Evolutionary conservation across 2,888 invertebrate genomes (phyloP), one percentile per base, ranked within the genome.

Genomic region (Trypoxylon attenuatum): DNA sequence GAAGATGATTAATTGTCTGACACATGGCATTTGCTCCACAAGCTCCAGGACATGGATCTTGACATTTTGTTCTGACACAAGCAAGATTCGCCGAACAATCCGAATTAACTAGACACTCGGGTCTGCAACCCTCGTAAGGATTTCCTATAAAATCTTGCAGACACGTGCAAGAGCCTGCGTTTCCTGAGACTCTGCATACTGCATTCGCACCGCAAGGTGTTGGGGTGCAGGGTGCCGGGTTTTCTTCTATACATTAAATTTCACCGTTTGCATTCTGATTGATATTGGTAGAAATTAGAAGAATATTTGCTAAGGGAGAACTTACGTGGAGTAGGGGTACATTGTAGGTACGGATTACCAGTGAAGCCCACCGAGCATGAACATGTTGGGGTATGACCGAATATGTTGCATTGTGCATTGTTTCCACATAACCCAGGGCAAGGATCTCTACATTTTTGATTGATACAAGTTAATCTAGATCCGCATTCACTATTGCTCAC

Each of bases 201-300:
- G 94, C 93, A 80, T 94, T 94, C 15, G 93, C 89, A 23, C 94
- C 94, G 84, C 94, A 94, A 0, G 93, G 93, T 51, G 91, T 91
- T 38, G 93, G 93, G 59, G 88, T 83, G 79, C 94, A 94, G 1
- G 93, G 93, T 21, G 87, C 87, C 25, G 81, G 67, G 21, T 73
- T 69, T 46, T 65, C 64, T 41, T 69, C 70, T 29, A 38, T 69
- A 71, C 59, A n/a, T n/a, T n/a, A n/a, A n/a, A n/a, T n/a, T n/a
- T n/a, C n/a, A n/a, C n/a, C n/a, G n/a, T n/a, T n/a, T n/a, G n/a
- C n/a, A n/a, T n/a, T n/a, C n/a, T n/a, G n/a, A n/a, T n/a, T n/a
- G n/a, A n/a, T n/a, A n/a, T n/a, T n/a, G n/a, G n/a, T 1, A 38
- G 18, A 38, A 10, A n/a, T 0, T 21, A 22, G 21, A 21, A 2